These are phyloP conservation scores for Drosophila kanapiae DNA, from an alignment of 1,140 invertebrate species.

Conservation along the genomic window DNA sequence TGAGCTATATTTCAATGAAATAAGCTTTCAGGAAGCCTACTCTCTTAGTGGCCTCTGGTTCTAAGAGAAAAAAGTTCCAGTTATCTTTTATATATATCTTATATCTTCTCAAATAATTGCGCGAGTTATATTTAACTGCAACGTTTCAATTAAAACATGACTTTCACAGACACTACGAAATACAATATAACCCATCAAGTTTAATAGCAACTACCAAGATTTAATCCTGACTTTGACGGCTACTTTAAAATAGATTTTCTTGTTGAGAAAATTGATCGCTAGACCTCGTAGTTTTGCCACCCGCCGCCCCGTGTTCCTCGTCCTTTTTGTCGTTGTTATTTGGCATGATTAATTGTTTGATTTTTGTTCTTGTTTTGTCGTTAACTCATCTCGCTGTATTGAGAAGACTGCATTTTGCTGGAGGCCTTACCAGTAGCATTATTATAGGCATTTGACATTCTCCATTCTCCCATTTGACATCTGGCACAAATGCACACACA, in stretches of 20 bases:
- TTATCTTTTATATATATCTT: no score
- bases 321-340: constrained; percentile 31
- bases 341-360: constrained; percentile 52
- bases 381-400: constrained; percentile 33
- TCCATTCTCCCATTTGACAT: constrained; percentile 31
- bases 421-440: constrained; percentile 17
- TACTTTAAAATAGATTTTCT: not conserved
- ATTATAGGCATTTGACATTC: constrained; percentile 35
- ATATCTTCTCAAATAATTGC: not conserved
- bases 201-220: not conserved
- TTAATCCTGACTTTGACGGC: constrained; percentile 4
- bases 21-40: no score
- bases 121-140: not conserved
- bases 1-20: not conserved
- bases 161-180: not conserved
- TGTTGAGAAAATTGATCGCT: not conserved
- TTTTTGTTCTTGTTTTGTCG: constrained; percentile 36
- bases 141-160: no score
- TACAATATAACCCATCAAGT: no score
- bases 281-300: constrained; percentile 29
- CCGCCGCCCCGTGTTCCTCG: constrained; percentile 3
- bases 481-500: constrained; percentile 37
- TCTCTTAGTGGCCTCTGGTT: no score
- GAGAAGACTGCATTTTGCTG: constrained; percentile 24
- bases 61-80: no score